Evolutionary conservation across 2,888 invertebrate genomes (phyloP).

Genomic region (Sarcophaga subvicina): DNA sequence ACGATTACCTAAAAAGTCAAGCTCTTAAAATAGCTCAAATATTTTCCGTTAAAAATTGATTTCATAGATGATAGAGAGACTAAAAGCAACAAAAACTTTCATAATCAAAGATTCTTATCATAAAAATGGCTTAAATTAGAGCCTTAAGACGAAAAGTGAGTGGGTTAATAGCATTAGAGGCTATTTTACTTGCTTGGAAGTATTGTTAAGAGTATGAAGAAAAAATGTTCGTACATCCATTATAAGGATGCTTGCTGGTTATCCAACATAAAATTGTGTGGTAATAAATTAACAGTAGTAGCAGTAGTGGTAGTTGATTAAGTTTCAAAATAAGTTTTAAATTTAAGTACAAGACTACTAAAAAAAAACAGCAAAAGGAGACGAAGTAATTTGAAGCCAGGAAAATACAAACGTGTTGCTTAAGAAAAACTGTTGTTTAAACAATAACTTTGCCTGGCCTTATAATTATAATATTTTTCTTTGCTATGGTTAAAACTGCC

Average conservation of each 20-base stretch:
- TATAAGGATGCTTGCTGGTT: conserved; percentile 3
- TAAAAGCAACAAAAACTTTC: conserved; percentile 6
- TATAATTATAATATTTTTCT: not conserved
- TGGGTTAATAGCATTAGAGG: not conserved
- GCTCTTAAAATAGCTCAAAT: conserved; percentile 80
- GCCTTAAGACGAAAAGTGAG: not conserved
- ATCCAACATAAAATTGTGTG: conserved; percentile 1
- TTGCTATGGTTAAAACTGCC: conserved; percentile 18
- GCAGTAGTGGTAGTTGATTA: conserved; percentile 8
- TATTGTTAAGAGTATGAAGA: not conserved
- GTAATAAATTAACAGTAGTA: conserved; percentile 24
- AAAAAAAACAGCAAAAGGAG: not conserved
- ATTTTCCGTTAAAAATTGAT: conserved; percentile 81
- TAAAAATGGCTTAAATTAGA: conserved; percentile 9
- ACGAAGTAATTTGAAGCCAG: not conserved
- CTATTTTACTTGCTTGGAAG: not conserved
- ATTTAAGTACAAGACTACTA: conserved; percentile 22
- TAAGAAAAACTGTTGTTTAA: not conserved
- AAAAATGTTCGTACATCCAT: not conserved
- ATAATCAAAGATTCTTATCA: conserved; percentile 1
- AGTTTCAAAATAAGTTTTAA: conserved; percentile 33
- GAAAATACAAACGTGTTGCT: conserved; percentile 15
- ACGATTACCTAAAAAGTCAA: conserved; percentile 88
- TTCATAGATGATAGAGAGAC: not conserved
- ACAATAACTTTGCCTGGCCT: conserved; percentile 6